Percentiles rank a stretch among this genome's conserved stretches.
Conservation (phyloP, 2,888 invertebrate species). For the Ceraclea dissimilis region DNA sequence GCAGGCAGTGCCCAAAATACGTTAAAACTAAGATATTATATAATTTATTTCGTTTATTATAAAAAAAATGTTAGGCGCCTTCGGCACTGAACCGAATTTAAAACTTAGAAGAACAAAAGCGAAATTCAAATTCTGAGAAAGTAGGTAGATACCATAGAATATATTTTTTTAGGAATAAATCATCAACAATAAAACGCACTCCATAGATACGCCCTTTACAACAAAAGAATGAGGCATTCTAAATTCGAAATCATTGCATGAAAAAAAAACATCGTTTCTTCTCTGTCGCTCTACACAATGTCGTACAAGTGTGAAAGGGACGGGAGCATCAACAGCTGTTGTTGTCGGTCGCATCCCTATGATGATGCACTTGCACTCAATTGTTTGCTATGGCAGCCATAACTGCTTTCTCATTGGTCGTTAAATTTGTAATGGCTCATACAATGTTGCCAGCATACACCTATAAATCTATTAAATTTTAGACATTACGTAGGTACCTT, state of each 20-base stretch:
- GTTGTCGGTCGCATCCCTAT: neutral
- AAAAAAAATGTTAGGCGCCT: too few species aligned
- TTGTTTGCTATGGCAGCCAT: conserved; percentile 46
- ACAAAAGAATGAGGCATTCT: conserved; percentile 10
- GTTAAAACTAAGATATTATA: too few species aligned
- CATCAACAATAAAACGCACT: neutral
- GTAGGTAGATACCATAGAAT: neutral
- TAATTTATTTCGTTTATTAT: too few species aligned
- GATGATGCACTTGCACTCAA: conserved; percentile 29
- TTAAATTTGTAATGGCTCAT: conserved; percentile 3
- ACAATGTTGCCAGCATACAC: neutral
- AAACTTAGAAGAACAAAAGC: too few species aligned
- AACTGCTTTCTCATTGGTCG: conserved; percentile 51
- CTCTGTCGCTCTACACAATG: neutral
- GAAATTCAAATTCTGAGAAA: neutral
- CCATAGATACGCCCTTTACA: conserved; percentile 11
- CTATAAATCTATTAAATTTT: too few species aligned
- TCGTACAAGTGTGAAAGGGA: neutral
- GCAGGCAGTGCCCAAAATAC: too few species aligned
- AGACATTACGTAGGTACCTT: too few species aligned
- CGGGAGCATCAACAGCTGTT: neutral
- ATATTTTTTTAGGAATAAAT: neutral
- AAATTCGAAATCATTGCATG: neutral
- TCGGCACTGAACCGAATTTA: too few species aligned
- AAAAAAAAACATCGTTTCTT: neutral